Evolutionary conservation across 2,113 vertebrate species (phyloP), one percentile per base, ranked within the genome.

Genomic region (Otis tarda): DNA sequence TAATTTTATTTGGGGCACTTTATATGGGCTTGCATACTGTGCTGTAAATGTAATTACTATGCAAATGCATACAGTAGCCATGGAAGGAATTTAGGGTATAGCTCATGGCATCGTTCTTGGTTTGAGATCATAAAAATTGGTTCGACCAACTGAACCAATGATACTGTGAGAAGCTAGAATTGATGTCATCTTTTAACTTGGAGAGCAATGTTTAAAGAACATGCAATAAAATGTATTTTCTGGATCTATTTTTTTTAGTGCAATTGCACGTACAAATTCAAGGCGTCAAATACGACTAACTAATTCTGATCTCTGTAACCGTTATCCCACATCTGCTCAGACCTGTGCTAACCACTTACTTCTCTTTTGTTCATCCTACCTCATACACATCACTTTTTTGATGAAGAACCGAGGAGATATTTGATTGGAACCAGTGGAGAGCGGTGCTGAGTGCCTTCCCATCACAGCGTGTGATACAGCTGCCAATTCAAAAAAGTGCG

Each of bases 31-130:
- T 79, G 49, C 53, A 84, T 56, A 71, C 60, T 84, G 33, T 76
- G 76, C 25, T 78, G 67, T 43, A 88, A 97, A 93, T 60, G 75
- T 28, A 95, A 89, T 83, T 93, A 82, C 64, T 89, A 64, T 81
- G 69, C 73, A 92, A 90, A 81, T 93, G 20, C 39, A 64, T 33
- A 24, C 12, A 49, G 41, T 52, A 91, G 80, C 45, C 6, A 5
- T 59, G 56, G 69, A 81, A 77, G 69, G 49, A 92, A 80, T 87
- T 87, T 75, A 83, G 20, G n/a, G 31, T 55, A 25, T 61, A 94
- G 30, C 21, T 92, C 30, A 45, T 94, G 60, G 52, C 49, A 83
- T 57, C 37, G 50, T 61, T 89, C 56, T 67, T 83, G 9, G 17
- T 90, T 61, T 89, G 70, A 95, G 47, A 68, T 90, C 43, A 76